Base-by-base conservation (phyloP, 2,888 invertebrate genomes). In the Ectemnius continuus region DNA sequence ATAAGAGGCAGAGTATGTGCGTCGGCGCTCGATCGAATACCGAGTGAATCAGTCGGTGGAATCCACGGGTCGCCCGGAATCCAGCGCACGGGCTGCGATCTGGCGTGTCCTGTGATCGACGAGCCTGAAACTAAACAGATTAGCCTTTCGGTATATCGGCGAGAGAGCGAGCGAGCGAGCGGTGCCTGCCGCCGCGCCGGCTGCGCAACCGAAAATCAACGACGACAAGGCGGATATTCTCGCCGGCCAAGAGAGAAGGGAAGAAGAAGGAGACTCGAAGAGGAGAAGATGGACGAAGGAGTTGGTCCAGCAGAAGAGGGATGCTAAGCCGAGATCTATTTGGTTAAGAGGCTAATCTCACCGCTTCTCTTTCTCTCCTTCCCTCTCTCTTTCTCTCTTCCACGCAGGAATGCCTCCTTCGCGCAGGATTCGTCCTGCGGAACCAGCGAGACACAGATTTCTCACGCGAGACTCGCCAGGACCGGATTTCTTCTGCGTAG, bases 291-390 rank as follows among this genome's bases (percentile, higher is more conserved):
- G n/a, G 8, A 52, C n/a, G 52, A 52, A 52, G 36, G 16, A 52
- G 52, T 13, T 14, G 16, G 52, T 14, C 52, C 52, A 13, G 1
- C 36, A 36, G 28, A 52, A n/a, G 61, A 63, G 61, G 67, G 67
- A 68, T 71, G 62, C 76, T 78, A 78, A 84, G 84, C 80, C 45
- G 8, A 85, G 81, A 73, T 80, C 87, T 86, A 86, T 87, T 88
- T 87, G 83, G 85, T 86, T 87, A 85, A 87, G 86, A 86, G 85
- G 85, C 83, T 87, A 88, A 88, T 87, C 87, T 86, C 73, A 23
- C 61, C 67, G 16, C 75, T 73, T 70, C 48, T 14, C 48, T 14
- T 47, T 26, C 52, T 61, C 58, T 52, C 28, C 65, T 23, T 62
- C 46, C 46, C 65, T 61, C 48, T 59, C 18, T 45, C 23, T 48